Conservation (phyloP, 2,797 vertebrate species). For the Acipenser transmontanus region DNA sequence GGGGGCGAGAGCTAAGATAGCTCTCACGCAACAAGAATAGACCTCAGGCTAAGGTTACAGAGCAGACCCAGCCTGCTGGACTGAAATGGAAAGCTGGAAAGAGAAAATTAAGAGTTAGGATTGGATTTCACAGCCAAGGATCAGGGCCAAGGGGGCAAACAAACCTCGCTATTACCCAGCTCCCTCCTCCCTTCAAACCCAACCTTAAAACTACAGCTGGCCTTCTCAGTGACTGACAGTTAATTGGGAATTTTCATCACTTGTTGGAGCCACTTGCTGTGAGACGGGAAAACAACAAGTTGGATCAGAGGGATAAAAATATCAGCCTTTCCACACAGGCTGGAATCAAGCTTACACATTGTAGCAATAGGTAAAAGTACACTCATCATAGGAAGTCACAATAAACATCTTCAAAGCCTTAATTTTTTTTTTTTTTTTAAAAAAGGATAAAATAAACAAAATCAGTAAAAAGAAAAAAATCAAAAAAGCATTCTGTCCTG, state of each 20-base stretch:
- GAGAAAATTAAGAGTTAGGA: conserved; percentile 13
- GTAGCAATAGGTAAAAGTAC: too few relatives aligned
- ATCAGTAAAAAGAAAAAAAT: too few relatives aligned
- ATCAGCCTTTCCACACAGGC: conserved; percentile 3
- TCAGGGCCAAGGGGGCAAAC: conserved; percentile 23
- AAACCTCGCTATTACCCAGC: background rate
- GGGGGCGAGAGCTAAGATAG: conserved; percentile 39
- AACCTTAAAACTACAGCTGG: conserved; percentile 36
- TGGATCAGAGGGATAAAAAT: conserved; percentile 8
- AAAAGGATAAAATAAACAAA: too few relatives aligned
- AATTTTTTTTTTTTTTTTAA: too few relatives aligned
- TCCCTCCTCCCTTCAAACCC: background rate
- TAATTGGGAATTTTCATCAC: conserved; percentile 58
- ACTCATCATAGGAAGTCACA: too few relatives aligned
- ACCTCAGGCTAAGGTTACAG: conserved; percentile 38
- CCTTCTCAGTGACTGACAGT: conserved; percentile 40
- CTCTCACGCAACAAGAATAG: conserved; percentile 49
- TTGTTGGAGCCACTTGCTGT: conserved; percentile 21
- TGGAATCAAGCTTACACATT: too few relatives aligned
- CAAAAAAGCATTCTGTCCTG: too few relatives aligned
- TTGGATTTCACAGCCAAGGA: conserved; percentile 36
- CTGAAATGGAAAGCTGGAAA: conserved; percentile 56
- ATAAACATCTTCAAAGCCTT: too few relatives aligned
- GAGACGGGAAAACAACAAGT: conserved; percentile 9
- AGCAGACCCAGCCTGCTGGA: conserved; percentile 21